Conservation (phyloP, 2,888 invertebrate genomes). For the Deilephila porcellus region DNA sequence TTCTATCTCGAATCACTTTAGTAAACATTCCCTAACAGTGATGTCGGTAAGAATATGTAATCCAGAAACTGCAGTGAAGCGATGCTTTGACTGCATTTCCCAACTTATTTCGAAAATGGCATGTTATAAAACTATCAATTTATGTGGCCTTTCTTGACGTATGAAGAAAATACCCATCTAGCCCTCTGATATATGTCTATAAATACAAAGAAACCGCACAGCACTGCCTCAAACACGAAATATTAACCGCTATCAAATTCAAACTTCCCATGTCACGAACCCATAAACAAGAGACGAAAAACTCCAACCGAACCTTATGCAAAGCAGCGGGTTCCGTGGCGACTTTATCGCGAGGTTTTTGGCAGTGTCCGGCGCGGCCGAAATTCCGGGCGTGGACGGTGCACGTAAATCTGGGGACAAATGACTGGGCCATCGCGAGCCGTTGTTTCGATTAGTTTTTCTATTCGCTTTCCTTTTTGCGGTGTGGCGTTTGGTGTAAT, state of each 20-base stretch:
- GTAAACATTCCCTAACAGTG: too few relatives aligned
- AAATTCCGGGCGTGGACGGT: constrained; percentile 54
- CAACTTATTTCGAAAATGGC: too few relatives aligned
- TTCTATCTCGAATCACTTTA: too few relatives aligned
- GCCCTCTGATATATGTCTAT: not conserved
- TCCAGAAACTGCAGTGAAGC: too few relatives aligned
- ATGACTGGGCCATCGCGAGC: constrained; percentile 18
- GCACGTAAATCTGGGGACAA: constrained; percentile 49
- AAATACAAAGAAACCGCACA: not conserved
- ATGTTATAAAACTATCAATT: too few relatives aligned
- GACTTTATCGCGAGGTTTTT: constrained; percentile 50
- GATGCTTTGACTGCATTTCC: too few relatives aligned
- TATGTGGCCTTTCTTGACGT: not conserved
- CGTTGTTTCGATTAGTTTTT: constrained; percentile 18
- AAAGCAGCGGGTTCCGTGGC: constrained; percentile 37
- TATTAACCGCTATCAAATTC: constrained; percentile 26
- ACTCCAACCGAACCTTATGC: constrained; percentile 42
- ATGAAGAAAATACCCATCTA: not conserved
- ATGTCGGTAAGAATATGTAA: too few relatives aligned
- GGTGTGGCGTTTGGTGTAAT: not conserved
- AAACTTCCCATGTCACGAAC: constrained; percentile 33
- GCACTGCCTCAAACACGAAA: constrained; percentile 1
- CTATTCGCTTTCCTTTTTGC: constrained; percentile 5
- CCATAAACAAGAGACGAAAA: constrained; percentile 43
- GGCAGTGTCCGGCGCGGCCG: constrained; percentile 49